Conservation (phyloP, 1,140 invertebrate genomes). For the Bombus confusus region DNA sequence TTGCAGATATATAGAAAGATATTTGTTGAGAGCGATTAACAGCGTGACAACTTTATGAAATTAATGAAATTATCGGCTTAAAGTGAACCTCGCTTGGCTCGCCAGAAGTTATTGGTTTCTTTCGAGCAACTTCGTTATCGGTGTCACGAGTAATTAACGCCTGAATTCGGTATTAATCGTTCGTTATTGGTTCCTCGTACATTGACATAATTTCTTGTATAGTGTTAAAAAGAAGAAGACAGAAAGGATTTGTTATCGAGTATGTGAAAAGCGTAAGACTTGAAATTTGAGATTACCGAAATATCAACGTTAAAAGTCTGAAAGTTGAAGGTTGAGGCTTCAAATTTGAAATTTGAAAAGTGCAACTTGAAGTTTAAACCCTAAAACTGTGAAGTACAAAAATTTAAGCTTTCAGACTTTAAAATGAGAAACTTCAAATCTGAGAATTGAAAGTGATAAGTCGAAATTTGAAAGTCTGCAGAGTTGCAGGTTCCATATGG, state of each 20-base stretch:
- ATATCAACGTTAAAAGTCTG: not conserved
- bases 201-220: not conserved
- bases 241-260: no score
- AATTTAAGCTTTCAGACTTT: no score
- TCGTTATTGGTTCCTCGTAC: not conserved
- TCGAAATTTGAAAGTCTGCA: no score
- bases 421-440: no score
- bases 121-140: constrained; percentile 26
- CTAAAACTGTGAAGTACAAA: no score
- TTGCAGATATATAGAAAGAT: not conserved
- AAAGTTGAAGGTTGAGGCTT: not conserved
- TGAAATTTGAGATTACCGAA: not conserved
- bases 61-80: constrained; percentile 31
- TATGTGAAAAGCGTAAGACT: not conserved
- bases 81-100: not conserved
- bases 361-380: no score
- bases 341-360: not conserved
- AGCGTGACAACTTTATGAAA: not conserved
- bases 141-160: constrained; percentile 23
- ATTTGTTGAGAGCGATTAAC: not conserved
- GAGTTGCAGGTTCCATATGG: no score
- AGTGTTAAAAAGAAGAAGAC: not conserved
- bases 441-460: no score
- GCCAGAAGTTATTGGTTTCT: constrained; percentile 17
- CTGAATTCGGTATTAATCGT: constrained; percentile 8